Evolutionary conservation across 2,888 invertebrate genomes (phyloP).

Genomic region (Netelia fuscicornis): DNA sequence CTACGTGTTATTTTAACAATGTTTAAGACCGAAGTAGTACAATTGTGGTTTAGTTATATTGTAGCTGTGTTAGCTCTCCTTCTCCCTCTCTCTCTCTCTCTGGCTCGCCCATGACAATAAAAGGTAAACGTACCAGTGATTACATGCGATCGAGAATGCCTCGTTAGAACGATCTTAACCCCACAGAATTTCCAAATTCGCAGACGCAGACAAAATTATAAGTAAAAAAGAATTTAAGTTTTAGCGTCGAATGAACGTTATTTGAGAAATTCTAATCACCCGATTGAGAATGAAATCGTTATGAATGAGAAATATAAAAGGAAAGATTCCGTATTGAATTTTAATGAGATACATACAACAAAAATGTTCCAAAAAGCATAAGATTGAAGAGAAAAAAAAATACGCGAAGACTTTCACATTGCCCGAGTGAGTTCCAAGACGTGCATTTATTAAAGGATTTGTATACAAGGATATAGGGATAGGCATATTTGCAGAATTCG

Average conservation of each 20-base stretch:
- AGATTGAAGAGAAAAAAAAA: neutral
- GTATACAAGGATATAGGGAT: constrained; percentile 1
- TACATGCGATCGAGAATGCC: neutral
- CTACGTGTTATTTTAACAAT: neutral
- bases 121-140: neutral
- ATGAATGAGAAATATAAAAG: too few relatives aligned
- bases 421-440: neutral
- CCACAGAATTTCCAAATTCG: too few relatives aligned
- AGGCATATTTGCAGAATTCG: neutral
- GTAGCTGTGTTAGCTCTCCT: neutral
- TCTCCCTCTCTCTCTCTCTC: neutral
- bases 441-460: constrained; percentile 14
- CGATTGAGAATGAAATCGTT: too few relatives aligned
- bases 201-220: neutral
- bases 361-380: neutral
- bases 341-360: neutral
- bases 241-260: too few relatives aligned
- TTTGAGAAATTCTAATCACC: too few relatives aligned
- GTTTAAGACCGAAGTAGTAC: neutral
- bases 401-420: constrained; percentile 11
- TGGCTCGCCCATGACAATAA: neutral
- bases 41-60: too few relatives aligned
- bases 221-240: neutral
- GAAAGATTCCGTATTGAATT: neutral
- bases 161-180: neutral